Evolutionary conservation across 2,888 invertebrate species (phyloP).

Genomic region (Eulithis prunata): DNA sequence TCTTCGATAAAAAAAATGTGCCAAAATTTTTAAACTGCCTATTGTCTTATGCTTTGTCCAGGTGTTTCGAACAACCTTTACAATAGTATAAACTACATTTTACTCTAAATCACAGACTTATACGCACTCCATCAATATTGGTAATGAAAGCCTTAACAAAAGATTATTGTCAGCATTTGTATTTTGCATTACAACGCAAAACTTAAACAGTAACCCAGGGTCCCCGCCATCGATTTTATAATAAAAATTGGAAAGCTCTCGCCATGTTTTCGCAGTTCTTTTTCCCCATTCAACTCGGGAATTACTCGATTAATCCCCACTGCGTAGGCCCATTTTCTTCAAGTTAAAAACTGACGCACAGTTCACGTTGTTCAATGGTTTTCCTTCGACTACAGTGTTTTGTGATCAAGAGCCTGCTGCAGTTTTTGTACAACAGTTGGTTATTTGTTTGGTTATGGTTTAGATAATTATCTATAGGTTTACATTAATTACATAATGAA

Average conservation of each 20-base stretch:
- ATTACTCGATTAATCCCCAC: slow-evolving; percentile 62
- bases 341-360: slow-evolving; percentile 71
- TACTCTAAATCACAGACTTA: neutral
- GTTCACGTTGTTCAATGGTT: slow-evolving; percentile 62
- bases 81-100: neutral
- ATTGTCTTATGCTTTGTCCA: too few species aligned
- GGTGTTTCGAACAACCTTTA: too few species aligned
- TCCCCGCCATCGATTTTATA: slow-evolving; percentile 47
- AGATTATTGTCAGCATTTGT: slow-evolving; percentile 2
- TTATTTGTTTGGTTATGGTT: too few species aligned
- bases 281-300: slow-evolving; percentile 55
- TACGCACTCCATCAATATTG: neutral
- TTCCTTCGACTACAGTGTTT: slow-evolving; percentile 73
- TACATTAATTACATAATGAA: too few species aligned
- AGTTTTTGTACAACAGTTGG: slow-evolving; percentile 1
- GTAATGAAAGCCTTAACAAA: neutral
- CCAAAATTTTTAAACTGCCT: too few species aligned
- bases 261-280: slow-evolving; percentile 47
- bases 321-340: slow-evolving; percentile 63
- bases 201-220: slow-evolving; percentile 16
- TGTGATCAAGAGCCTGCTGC: slow-evolving; percentile 38
- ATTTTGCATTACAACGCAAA: slow-evolving; percentile 7
- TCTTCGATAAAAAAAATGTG: too few species aligned
- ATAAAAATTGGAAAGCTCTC: slow-evolving; percentile 46
- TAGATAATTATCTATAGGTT: too few species aligned